phyloP scores from a whole-genome alignment of 2,113 vertebrate species.

The Cairina moschata region DNA sequence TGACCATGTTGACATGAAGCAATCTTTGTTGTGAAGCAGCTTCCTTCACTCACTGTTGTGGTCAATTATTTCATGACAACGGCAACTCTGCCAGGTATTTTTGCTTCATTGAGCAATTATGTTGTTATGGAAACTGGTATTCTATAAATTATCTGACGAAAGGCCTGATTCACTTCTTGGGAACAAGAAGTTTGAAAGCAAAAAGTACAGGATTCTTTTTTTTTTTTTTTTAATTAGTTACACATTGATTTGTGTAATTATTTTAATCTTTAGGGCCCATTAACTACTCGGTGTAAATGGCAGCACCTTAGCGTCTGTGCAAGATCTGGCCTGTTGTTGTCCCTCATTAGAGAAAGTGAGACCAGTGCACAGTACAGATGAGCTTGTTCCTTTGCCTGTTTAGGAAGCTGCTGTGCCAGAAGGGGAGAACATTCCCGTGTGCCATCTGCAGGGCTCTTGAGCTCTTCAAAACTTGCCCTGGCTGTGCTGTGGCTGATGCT shows the following conservation, averaged over 20 bases:
- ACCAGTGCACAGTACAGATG: neutral
- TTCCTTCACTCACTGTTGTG: conserved; percentile 21
- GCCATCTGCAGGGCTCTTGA: neutral
- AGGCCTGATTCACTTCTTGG: neutral
- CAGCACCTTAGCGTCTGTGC: accelerated
- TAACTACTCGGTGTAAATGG: neutral
- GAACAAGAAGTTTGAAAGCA: conserved; percentile 19
- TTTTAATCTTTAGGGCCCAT: neutral
- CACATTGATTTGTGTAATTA: neutral
- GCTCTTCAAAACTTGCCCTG: neutral
- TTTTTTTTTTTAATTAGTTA: neutral
- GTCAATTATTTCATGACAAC: conserved; percentile 47
- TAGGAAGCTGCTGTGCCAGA: neutral
- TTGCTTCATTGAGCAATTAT: conserved; percentile 44
- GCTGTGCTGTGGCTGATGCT: neutral
- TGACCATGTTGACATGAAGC: neutral
- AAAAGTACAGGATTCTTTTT: neutral
- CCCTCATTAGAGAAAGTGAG: neutral
- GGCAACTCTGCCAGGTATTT: conserved; percentile 37
- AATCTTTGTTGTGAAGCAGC: neutral
- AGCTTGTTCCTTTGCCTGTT: neutral
- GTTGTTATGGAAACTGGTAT: conserved; percentile 63
- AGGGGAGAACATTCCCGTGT: neutral
- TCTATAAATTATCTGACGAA: conserved; percentile 35
- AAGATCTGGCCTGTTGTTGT: neutral